Base-by-base conservation (phyloP, 1,140 invertebrate genomes). In the Ditylenchus dipsaci region DNA sequence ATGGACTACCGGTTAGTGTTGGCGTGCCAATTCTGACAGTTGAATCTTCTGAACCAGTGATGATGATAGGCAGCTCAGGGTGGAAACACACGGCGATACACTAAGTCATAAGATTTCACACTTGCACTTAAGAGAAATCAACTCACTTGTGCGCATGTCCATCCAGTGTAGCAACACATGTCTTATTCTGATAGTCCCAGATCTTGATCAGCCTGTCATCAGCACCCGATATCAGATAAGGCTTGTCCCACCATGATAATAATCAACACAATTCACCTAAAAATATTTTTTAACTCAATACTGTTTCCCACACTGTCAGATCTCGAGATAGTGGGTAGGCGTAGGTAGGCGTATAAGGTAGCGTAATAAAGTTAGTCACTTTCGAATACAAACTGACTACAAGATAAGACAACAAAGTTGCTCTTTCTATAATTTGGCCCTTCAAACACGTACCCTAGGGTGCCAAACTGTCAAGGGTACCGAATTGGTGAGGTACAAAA, bases 211-310 rank as follows among this genome's bases (percentile, higher is more conserved):
- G 86, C 53, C 91, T 88, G 84, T 99, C 96, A 84, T 99, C 96
- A 57, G 95, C 95, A 19, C 95, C 96, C 64, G 95, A 98, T 79
- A 99, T 97, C 23, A 99, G 86, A 83, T 98, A 99, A 0, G 96
- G 96, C 80, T 99, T 99, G 80, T 99, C 96, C 93, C 95, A n/a
- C 92, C 93, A 82, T 96, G 91, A 83, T 97, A 99, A 83, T 98
- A 99, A 84, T 98, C 95, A 0, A 99, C 92, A 85, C 95, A 97
- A 83, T 99, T 99, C 0, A 98, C 78, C 73, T 75, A 45, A 73
- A 64, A 1, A 43, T 21, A 8, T 68, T 30, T 45, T 45, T 45
- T 11, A 45, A 13, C n/a, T n/a, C n/a, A n/a, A n/a, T n/a, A n/a
- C n/a, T n/a, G n/a, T n/a, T n/a, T n/a, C n/a, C n/a, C n/a, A n/a